Percentiles rank a stretch among this genome's conserved stretches.
Evolutionary conservation across 2,797 vertebrate species (phyloP).

Genomic region (Capromys pilorides): DNA sequence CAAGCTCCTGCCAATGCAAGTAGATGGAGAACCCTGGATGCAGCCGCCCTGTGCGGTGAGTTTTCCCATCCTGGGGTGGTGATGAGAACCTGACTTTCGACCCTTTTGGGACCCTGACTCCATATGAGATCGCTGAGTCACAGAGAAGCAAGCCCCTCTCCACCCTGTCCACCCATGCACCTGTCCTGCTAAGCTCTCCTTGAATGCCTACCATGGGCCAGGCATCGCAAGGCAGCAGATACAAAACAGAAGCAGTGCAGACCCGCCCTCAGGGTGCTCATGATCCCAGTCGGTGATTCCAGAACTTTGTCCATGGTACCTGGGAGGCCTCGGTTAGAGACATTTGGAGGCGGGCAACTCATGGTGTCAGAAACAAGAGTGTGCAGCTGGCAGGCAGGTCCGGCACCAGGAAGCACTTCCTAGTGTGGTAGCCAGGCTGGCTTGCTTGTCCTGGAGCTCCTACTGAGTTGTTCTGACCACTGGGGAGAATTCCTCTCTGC

Average conservation of each 20-base stretch:
- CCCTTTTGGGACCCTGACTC: neutral
- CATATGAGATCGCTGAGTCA: neutral
- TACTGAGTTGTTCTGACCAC: neutral
- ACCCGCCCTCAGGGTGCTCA: neutral
- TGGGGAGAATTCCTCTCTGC: neutral
- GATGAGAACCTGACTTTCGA: neutral
- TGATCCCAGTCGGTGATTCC: neutral
- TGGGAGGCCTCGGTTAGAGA: neutral
- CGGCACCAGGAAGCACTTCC: neutral
- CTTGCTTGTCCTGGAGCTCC: neutral
- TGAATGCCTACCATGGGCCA: neutral
- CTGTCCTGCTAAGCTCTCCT: neutral
- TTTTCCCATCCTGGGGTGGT: neutral
- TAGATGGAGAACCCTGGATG: constrained; percentile 98
- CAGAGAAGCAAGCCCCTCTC: neutral
- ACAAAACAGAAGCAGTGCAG: neutral
- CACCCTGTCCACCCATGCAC: neutral
- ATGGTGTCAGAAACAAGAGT: neutral
- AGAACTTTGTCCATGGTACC: neutral
- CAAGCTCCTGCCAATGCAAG: constrained; percentile 96
- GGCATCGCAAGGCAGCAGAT: neutral
- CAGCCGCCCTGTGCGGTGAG: constrained; percentile 95
- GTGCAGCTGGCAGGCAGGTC: neutral
- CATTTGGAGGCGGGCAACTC: neutral
- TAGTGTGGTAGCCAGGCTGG: neutral